Percentiles rank a stretch among this genome's conserved stretches.
These are phyloP conservation scores for Tenodera sinensis DNA, from an alignment of 2,888 invertebrate species.

Conservation along the genomic window DNA sequence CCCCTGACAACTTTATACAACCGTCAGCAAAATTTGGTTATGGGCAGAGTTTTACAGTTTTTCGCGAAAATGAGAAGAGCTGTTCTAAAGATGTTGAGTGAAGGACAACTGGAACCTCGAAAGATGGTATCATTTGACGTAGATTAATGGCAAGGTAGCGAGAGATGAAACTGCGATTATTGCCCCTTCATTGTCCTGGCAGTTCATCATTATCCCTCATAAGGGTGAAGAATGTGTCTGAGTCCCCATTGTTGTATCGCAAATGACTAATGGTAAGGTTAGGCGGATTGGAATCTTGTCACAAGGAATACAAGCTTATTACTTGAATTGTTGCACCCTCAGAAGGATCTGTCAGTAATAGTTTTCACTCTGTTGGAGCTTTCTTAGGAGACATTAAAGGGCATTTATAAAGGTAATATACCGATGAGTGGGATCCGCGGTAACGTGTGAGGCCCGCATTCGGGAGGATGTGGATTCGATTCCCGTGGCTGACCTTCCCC, in stretches of 20 bases:
- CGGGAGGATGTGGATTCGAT: too few relatives aligned
- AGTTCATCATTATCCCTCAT: not conserved
- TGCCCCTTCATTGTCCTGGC: not conserved
- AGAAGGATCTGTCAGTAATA: not conserved
- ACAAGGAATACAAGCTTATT: not conserved
- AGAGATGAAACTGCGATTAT: not conserved
- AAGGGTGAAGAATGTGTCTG: not conserved
- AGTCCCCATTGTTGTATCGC: not conserved
- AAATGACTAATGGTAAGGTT: not conserved
- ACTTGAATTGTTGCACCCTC: not conserved
- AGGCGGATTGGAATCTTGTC: not conserved
- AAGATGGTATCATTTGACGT: not conserved
- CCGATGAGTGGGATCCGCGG: too few relatives aligned
- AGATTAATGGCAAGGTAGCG: not conserved
- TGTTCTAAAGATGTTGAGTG: not conserved
- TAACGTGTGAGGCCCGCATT: too few relatives aligned
- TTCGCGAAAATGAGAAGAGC: not conserved
- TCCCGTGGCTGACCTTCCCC: too few relatives aligned
- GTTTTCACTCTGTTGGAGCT: not conserved
- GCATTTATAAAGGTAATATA: too few relatives aligned
- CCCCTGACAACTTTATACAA: not conserved
- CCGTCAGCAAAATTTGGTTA: too few relatives aligned
- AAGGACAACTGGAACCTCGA: too few relatives aligned
- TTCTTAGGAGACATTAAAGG: not conserved
- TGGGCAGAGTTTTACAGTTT: too few relatives aligned